Evolutionary conservation across 2,113 vertebrate genomes (phyloP).

Genomic region (Rynchops niger): DNA sequence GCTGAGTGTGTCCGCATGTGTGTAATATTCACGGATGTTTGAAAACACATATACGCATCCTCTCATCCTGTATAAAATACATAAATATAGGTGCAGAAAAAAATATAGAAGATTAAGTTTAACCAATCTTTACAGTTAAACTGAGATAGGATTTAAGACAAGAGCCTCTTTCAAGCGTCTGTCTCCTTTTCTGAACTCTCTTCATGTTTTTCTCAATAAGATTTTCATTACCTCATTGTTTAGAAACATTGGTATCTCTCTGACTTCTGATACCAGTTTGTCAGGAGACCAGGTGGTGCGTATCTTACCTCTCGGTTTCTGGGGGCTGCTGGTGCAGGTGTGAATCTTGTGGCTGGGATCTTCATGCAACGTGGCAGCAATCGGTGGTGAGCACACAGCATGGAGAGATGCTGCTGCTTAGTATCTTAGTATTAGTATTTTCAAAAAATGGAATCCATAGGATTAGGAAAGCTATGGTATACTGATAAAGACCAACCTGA

Average conservation of each 20-base stretch:
- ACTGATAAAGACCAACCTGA: background rate
- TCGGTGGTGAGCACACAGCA: background rate
- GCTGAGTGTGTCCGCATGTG: background rate
- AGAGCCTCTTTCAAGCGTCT: background rate
- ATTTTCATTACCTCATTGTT: background rate
- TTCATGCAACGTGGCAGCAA: background rate
- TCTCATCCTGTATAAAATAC: background rate
- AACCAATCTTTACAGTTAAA: background rate
- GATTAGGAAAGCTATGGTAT: background rate
- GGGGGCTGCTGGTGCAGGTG: background rate
- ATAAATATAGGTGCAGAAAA: background rate
- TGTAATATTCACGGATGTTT: background rate
- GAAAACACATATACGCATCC: background rate
- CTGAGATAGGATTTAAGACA: background rate
- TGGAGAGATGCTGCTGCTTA: background rate
- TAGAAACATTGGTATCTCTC: background rate
- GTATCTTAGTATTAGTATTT: background rate
- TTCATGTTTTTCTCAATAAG: background rate
- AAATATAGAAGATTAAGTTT: background rate
- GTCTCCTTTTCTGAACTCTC: background rate
- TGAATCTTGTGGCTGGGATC: background rate
- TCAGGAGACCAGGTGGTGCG: background rate
- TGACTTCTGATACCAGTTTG: background rate
- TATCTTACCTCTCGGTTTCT: background rate
- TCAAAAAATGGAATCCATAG: background rate